Base-by-base conservation (phyloP, 2,888 invertebrate genomes). In the Petrophora chlorosata region DNA sequence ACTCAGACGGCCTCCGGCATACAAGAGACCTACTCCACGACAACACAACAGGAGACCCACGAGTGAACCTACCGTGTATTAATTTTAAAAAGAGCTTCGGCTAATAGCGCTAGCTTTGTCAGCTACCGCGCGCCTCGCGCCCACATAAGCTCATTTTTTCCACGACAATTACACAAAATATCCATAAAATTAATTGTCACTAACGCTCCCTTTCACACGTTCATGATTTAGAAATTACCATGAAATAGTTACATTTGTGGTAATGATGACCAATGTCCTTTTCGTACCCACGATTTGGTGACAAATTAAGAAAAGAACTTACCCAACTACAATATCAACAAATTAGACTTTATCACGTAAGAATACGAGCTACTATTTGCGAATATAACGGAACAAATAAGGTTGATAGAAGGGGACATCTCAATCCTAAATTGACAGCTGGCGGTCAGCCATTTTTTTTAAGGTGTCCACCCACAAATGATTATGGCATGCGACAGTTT, bases 101-200 rank as follows among this genome's bases (percentile, higher is more conserved):
- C 1, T 1, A 30, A 30, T 22, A 28, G 14, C 15, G 14, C 19
- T 4, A 32, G 22, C 15, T 5, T 10, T 23, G 23, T 12, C 17
- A 12, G 9, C 29, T 10, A 10, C 16, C 33, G 12, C 23, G 3
- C 16, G 36, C 29, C 63, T 50, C 62, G 70, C 79, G 75, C 85
- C 80, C 83, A 70, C 81, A 82, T 82, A 48, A 60, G 36, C 51
- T 45, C 16, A 52, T 72, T 75, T 79, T 85, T 84, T 76, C 86
- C 87, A 86, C 86, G 85, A 76, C 85, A 87, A 86, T 87, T 81
- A 80, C 70, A 66, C 70, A 69, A 73, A 81, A 83, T 67, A 66
- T 60, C 82, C 83, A 84, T 85, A 83, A 84, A 84, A 85, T 76
- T 87, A 87, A 88, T 87, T 81, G 80, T 78, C 63, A 76, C 76